Base-by-base conservation (phyloP, 2,113 vertebrate genomes). In the Platycercus adscitus region DNA sequence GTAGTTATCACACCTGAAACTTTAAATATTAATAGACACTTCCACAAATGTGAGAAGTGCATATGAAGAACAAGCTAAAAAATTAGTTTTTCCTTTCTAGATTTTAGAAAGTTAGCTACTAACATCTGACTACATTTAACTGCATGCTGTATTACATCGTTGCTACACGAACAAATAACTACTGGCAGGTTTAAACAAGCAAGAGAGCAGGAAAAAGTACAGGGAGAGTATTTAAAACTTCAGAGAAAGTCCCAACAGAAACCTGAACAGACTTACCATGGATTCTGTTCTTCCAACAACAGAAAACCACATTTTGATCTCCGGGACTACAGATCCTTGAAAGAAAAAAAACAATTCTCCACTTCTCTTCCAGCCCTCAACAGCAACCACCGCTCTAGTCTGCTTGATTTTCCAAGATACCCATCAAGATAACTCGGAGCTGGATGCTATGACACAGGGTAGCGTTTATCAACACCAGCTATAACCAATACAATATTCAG, bases 261-360 rank as follows among this genome's bases (percentile, higher is more conserved):
- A 92, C 91, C 93, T 95, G 49, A 83, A 86, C 89, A 75, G 89
- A 98, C 98, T 98, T 98, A 99, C 98, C 98, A 90, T 44, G 89
- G 98, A 93, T 91, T 98, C 98, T 93, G 90, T 98, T 97, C 98
- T 98, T 96, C 99, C 99, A 93, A 99, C 99, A 94, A 99, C 99
- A 88, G 99, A 99, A 98, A 99, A 99, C 99, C 99, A 99, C 99
- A 99, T 99, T 98, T 91, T 98, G 97, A 89, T 78, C 91, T 91
- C 92, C 35, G 41, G 90, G 69, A 93, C 95, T 93, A 86, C 92
- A 90, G 73, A 96, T 91, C 88, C 96, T 97, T 85, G 72, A 91
- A 91, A 81, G 94, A 82, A 96, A 94, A 86, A 86, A 93, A 94
- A 85, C 66, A 95, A 88, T 95, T 97, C 93, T 97, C 96, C 93